Base-by-base conservation (phyloP, 2,797 vertebrate genomes). In the Podargus strigoides region DNA sequence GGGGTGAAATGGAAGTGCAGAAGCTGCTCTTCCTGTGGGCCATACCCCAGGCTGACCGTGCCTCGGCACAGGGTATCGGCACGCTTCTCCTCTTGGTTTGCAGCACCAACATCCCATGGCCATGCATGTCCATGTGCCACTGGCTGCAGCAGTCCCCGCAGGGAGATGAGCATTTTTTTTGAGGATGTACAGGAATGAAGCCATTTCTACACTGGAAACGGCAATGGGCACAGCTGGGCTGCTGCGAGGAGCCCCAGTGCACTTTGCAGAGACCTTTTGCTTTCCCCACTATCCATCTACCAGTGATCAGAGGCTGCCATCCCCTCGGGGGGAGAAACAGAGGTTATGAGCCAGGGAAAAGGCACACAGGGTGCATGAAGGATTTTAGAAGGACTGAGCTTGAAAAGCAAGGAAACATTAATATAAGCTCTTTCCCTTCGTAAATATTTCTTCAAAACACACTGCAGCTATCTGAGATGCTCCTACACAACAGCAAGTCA, bases 371-470 rank as follows among this genome's bases (percentile, higher is more conserved):
- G 53, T 47, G 46, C 34, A 26, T 46, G 47, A 56, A 69, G 85
- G n/a, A 21, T 44, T 85, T 75, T 59, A 58, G 30, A 88, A 56
- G 32, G 59, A 58, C 37, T 41, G 36, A 76, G 70, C 62, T 55
- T 23, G n/a, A 96, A 55, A 55, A 88, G 86, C 5, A 7, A 77
- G 77, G 59, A 83, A 93, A 28, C 44, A 13, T 66, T 73, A 93
- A 93, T 62, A 67, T 56, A 62, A 21, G 44, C 58, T 88, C 81
- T 41, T 74, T 75, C 44, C n/a, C 60, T 64, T 59, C 0, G 19
- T 86, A 95, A 92, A 82, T 94, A 94, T 78, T 90, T 96, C 72
- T 90, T 90, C 94, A 76, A 76, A 95, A 92, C 90, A 56, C 49
- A 47, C n/a, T 90, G 88, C 52, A 88, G 85, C 70, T 84, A 74